Percentiles rank a stretch among this genome's conserved stretches.
phyloP scores from a whole-genome alignment of 2,797 vertebrate species.

The Channa striata region DNA sequence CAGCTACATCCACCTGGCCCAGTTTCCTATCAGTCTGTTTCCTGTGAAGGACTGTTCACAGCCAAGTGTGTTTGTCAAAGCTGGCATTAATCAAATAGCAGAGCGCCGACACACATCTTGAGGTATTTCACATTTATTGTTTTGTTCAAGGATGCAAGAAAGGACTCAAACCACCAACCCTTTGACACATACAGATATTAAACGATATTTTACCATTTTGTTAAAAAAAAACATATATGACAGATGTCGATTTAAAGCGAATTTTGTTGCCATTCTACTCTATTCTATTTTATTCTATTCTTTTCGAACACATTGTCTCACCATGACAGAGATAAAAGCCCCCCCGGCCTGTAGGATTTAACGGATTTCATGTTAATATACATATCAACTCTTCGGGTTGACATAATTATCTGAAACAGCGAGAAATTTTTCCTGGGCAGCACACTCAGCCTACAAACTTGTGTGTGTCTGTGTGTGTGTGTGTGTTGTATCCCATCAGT shows the following conservation, averaged over 20 bases:
- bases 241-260: too few relatives aligned
- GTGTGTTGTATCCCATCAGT: slow-evolving; percentile 66
- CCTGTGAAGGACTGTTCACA: slow-evolving; percentile 19
- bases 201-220: too few relatives aligned
- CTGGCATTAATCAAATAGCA: not conserved
- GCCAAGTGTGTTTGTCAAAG: slow-evolving; percentile 19
- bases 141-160: not conserved
- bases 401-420: slow-evolving; percentile 77
- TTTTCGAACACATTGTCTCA: slow-evolving; percentile 23
- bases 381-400: slow-evolving; percentile 66
- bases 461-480: slow-evolving; percentile 26
- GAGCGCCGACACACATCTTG: slow-evolving; percentile 5
- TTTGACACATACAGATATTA: not conserved
- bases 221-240: too few relatives aligned
- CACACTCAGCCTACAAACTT: slow-evolving; percentile 38
- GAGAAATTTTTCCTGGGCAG: slow-evolving; percentile 56
- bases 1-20: slow-evolving; percentile 26
- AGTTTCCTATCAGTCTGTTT: slow-evolving; percentile 15
- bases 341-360: slow-evolving; percentile 37
- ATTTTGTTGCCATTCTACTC: slow-evolving; percentile 1
- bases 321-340: slow-evolving; percentile 35
- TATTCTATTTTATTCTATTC: slow-evolving; percentile 8
- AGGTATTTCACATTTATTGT: not conserved
- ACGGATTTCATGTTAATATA: slow-evolving; percentile 61
- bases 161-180: not conserved